phyloP scores from a whole-genome alignment of 1,140 invertebrate species.

The Trichogramma pretiosum region DNA sequence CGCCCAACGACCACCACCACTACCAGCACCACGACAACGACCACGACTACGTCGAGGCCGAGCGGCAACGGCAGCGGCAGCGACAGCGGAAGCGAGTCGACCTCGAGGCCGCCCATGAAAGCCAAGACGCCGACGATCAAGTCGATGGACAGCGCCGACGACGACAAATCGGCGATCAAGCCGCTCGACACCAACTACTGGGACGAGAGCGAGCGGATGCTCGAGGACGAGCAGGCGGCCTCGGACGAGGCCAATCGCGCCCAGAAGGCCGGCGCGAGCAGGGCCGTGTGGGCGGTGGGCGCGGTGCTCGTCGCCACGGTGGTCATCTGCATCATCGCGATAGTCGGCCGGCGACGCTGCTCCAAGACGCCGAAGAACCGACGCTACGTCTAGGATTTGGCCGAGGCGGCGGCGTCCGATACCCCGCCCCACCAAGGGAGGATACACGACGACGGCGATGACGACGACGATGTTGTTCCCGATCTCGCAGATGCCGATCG shows the following conservation, averaged over 20 bases:
- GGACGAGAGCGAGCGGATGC: background rate
- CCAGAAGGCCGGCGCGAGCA: slow-evolving; percentile 29
- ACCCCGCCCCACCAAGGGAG: background rate
- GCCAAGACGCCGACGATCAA: background rate
- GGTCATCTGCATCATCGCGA: slow-evolving; percentile 33
- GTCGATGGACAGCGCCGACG: slow-evolving; percentile 11
- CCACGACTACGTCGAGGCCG: slow-evolving; percentile 3
- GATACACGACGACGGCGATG: background rate
- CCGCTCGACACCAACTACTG: background rate
- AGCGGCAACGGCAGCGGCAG: too few species aligned
- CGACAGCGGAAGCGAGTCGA: background rate
- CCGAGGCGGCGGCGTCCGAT: background rate
- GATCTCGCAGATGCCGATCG: too few species aligned
- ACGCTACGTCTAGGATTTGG: slow-evolving; percentile 32
- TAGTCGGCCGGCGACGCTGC: slow-evolving; percentile 35
- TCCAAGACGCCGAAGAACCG: slow-evolving; percentile 38
- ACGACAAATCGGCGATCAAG: background rate
- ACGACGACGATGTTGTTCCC: too few species aligned
- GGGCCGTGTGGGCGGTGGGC: slow-evolving; percentile 34
- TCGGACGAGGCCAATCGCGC: slow-evolving; percentile 10
- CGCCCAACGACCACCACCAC: slow-evolving; percentile 23
- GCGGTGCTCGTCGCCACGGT: slow-evolving; percentile 32
- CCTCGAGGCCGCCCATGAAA: background rate
- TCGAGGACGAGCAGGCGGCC: background rate
- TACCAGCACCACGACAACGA: slow-evolving; percentile 20